These are phyloP conservation scores for Lindbergichthys nudifrons DNA, from an alignment of 2,797 vertebrate genomes.

Conservation along the genomic window DNA sequence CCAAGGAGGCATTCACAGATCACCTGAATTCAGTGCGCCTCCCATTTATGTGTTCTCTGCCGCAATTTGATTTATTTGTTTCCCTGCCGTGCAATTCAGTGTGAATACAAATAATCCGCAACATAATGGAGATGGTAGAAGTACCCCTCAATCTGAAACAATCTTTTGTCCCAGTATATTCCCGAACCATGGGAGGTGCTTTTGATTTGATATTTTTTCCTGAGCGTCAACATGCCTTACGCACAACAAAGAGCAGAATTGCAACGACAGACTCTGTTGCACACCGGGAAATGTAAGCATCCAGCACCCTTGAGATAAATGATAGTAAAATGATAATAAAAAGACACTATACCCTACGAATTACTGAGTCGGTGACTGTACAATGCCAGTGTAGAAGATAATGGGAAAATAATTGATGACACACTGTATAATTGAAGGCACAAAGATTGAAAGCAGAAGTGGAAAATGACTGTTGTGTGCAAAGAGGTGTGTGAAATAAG, in stretches of 20 bases:
- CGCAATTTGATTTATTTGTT: slow-evolving; percentile 80
- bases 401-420: slow-evolving; percentile 76
- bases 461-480: slow-evolving; percentile 68
- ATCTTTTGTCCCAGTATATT: slow-evolving; percentile 70
- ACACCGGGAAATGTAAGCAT: slow-evolving; percentile 49
- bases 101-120: slow-evolving; percentile 80
- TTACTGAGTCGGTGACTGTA: slow-evolving; percentile 63
- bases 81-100: slow-evolving; percentile 69
- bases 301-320: slow-evolving; percentile 59
- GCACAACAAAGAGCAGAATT: slow-evolving; percentile 62
- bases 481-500: slow-evolving; percentile 60
- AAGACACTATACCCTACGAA: slow-evolving; percentile 59
- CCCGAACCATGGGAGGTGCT: slow-evolving; percentile 64
- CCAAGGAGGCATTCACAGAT: slow-evolving; percentile 83
- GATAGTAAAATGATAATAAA: slow-evolving; percentile 60
- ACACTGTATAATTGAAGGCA: slow-evolving; percentile 67
- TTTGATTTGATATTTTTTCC: slow-evolving; percentile 74
- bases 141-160: slow-evolving; percentile 70
- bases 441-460: slow-evolving; percentile 61
- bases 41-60: slow-evolving; percentile 66
- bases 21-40: slow-evolving; percentile 81
- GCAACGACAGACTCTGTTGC: slow-evolving; percentile 53
- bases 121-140: slow-evolving; percentile 69
- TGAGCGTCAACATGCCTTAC: slow-evolving; percentile 58
- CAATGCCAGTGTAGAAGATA: slow-evolving; percentile 60